These are phyloP conservation scores for roundworm (Caenorhabditis elegans) DNA, from an alignment of 1,140 invertebrate genomes.

Conservation along the genomic window DNA sequence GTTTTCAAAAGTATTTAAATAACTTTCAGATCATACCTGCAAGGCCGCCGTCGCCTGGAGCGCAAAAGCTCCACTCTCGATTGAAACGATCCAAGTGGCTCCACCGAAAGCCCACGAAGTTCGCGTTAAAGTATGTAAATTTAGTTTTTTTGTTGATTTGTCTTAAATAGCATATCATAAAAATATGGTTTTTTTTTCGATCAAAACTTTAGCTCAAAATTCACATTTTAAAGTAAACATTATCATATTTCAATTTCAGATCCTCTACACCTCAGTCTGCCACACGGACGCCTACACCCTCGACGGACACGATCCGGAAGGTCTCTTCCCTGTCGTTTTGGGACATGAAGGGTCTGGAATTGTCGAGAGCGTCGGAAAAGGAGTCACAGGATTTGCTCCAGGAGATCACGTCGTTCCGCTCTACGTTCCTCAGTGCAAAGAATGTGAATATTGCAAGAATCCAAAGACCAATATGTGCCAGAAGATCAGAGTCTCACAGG, in stretches of 20 bases:
- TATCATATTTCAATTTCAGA: slow-evolving; percentile 73
- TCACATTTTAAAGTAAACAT: not conserved
- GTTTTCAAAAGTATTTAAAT: too few relatives aligned
- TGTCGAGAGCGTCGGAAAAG: slow-evolving; percentile 58
- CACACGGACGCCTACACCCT: slow-evolving; percentile 95
- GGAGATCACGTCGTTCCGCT: slow-evolving; percentile 89
- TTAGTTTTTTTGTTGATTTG: too few relatives aligned
- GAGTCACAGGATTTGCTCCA: slow-evolving; percentile 51
- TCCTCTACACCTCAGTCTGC: slow-evolving; percentile 86
- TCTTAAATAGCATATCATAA: too few relatives aligned
- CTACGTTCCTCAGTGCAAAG: slow-evolving; percentile 91
- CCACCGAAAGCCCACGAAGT: slow-evolving; percentile 81
- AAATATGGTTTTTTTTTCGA: too few relatives aligned
- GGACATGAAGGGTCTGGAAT: slow-evolving; percentile 88
- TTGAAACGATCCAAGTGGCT: slow-evolving; percentile 91
- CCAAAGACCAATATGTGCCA: slow-evolving; percentile 82
- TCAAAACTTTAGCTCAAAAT: too few relatives aligned
- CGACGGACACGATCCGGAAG: slow-evolving; percentile 88
- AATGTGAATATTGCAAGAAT: slow-evolving; percentile 93
- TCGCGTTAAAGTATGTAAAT: slow-evolving; percentile 69
- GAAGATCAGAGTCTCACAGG: slow-evolving; percentile 75
- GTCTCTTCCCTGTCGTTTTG: slow-evolving; percentile 85
- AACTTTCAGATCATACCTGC: slow-evolving; percentile 57
- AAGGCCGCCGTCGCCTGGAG: slow-evolving; percentile 65
- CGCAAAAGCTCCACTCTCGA: slow-evolving; percentile 75